Evolutionary conservation across 2,888 invertebrate species (phyloP), one percentile per base, ranked within the genome.

Genomic region (Drosophila mettleri): DNA sequence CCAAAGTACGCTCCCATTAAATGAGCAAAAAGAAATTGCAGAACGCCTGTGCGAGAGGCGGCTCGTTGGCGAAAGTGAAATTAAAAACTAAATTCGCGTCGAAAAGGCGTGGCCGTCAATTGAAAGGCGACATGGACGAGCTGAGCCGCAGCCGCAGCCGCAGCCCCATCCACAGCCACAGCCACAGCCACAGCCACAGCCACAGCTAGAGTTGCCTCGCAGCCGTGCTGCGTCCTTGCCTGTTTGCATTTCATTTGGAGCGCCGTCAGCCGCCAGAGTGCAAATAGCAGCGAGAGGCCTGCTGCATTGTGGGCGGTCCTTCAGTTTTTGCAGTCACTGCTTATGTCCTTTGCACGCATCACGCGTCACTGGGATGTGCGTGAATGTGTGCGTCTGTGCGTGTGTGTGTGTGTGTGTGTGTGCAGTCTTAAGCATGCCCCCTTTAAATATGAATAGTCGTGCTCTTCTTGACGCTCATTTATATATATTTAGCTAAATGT

Each of bases 261-360:
- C 53, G 41, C 45, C 63, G 41, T 39, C 63, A 48, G 49, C 57
- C 74, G 59, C 20, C 24, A 55, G 58, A 68, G 76, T 66, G 57
- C 67, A 78, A 72, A 66, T 62, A 74, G 60, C 43, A 41, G 18
- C 49, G 49, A n/a, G 8, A 59, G 48, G 53, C 31, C 38, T 46
- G 49, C 31, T 33, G 39, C 18, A 51, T 41, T 53, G 52, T 63
- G 73, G 69, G 58, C 27, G 76, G 70, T 70, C 54, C 79, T 71
- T 65, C 67, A 76, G 69, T 67, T 79, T 74, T 78, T 88, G 83
- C 86, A 87, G 88, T 85, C 88, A 85, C 66, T 79, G 79, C 77
- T 70, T 51, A 52, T 74, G 82, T 85, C 73, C 85, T 70, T 79
- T 70, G 70, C 83, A 71, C 65, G 67, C 67, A 61, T 62, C 22